phyloP scores from a whole-genome alignment of 2,113 vertebrate species.

The Calidris pygmaea region DNA sequence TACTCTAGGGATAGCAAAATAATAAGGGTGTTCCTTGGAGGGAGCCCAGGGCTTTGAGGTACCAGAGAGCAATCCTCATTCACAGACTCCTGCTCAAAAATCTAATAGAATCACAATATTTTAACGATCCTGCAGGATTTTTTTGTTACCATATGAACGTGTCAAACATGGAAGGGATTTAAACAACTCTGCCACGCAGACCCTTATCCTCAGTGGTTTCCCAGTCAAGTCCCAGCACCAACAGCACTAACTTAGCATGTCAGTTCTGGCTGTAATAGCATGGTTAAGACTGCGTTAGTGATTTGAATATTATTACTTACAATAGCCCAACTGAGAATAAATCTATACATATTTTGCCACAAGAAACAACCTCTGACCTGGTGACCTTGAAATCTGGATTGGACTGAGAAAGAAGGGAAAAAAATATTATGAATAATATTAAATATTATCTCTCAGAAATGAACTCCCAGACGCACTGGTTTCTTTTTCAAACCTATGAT shows the following conservation, averaged over 20 bases:
- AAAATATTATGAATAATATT: neutral
- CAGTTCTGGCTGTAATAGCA: neutral
- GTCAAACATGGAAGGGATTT: neutral
- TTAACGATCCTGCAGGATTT: neutral
- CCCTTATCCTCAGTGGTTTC: neutral
- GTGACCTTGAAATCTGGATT: neutral
- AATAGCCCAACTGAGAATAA: neutral
- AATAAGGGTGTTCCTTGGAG: neutral
- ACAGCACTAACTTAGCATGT: neutral
- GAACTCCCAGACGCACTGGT: neutral
- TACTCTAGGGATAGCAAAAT: neutral
- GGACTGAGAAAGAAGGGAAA: neutral
- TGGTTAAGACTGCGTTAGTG: neutral
- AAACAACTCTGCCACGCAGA: neutral
- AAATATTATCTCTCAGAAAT: neutral
- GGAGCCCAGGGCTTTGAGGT: neutral
- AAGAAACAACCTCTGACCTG: neutral
- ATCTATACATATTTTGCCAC: neutral
- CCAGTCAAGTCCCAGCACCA: neutral
- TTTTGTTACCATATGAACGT: neutral
- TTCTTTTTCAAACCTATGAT: neutral
- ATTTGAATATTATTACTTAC: neutral
- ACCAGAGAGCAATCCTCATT: neutral
- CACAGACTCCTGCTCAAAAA: neutral
- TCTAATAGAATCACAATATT: neutral